phyloP scores from a whole-genome alignment of 2,797 vertebrate genomes.

The Anguilla megastoma region DNA sequence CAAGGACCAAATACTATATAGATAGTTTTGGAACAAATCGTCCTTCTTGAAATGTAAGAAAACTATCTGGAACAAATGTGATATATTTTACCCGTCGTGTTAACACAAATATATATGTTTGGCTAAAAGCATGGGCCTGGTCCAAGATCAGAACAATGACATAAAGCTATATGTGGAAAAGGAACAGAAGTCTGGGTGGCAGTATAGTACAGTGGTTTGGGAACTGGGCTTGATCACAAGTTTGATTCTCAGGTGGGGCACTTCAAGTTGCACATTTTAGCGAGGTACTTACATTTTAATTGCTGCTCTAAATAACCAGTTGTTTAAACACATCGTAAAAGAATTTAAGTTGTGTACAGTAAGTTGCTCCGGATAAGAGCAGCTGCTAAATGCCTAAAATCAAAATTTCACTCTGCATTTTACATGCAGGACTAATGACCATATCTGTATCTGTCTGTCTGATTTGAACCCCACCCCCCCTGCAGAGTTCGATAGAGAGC shows the following conservation, averaged over 20 bases:
- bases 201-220: too few relatives aligned
- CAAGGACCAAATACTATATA: neutral
- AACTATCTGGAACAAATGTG: neutral
- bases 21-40: neutral
- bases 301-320: too few relatives aligned
- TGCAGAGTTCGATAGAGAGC: constrained; percentile 76
- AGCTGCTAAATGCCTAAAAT: too few relatives aligned
- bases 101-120: neutral
- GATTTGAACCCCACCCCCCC: neutral
- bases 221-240: too few relatives aligned
- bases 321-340: too few relatives aligned
- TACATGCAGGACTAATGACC: neutral
- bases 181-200: neutral
- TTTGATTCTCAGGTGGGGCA: too few relatives aligned
- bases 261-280: too few relatives aligned
- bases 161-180: neutral
- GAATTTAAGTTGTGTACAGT: too few relatives aligned
- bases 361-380: too few relatives aligned
- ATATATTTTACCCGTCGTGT: neutral
- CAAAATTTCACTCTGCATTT: neutral
- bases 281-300: too few relatives aligned
- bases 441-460: neutral
- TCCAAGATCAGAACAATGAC: neutral
- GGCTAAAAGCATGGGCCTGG: neutral
- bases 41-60: neutral